Base-by-base conservation (phyloP, 2,797 vertebrate genomes). In the Catamblyrhynchus diadema region DNA sequence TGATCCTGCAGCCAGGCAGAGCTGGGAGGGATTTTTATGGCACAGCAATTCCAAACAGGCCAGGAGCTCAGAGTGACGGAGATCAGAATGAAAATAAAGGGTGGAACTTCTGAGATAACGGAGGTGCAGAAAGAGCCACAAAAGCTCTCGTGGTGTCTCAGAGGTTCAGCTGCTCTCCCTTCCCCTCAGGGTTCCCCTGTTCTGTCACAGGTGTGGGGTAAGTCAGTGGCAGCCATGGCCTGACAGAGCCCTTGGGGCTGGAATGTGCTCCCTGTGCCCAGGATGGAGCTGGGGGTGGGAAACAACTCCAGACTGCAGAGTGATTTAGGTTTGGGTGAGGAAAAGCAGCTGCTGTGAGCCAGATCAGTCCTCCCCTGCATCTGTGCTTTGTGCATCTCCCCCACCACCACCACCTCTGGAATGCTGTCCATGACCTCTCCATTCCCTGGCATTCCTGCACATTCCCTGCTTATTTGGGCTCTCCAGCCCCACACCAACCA, bases 1-100 rank as follows among this genome's bases (percentile, higher is more conserved):
- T 45, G 83, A 92, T 71, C 84, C 90, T 80, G 83, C 85, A 93
- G 92, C 86, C 50, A 74, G 86, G 81, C 86, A 75, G 60, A 84
- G 61, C 81, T 56, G 16, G 1, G 88, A 87, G 70, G 53, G 88
- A 69, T 80, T 92, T 96, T 94, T 90, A 89, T 35, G 84, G 91
- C 71, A 89, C 69, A 95, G 89, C 72, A 86, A 91, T 81, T 87
- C 88, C 59, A n/a, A 77, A 59, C 1, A 59, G 48, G n/a, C 45
- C 28, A 60, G 72, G 60, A 93, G 89, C 94, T 89, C 67, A 23
- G 45, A 37, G 24, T 32, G 64, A 33, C 57, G 88, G 50, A 75
- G 70, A 86, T 50, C 78, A 88, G 69, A 73, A 66, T 4, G 47
- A 83, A 92, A 81, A 89, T 3, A 71, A 83, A 89, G 80, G 42